Conservation (phyloP, 2,888 invertebrate species). For the Heliconius cydno region DNA sequence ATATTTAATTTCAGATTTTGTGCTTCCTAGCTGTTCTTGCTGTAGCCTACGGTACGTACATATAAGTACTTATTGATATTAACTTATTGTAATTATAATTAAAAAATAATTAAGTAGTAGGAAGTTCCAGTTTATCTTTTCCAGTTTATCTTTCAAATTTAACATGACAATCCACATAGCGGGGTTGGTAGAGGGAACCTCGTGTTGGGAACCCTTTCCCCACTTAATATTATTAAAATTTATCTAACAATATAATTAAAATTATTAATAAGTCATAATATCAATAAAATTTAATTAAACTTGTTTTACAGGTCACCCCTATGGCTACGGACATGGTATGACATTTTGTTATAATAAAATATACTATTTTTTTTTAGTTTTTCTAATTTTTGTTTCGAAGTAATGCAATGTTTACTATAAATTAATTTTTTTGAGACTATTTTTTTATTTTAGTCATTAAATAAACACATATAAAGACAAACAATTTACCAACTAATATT, state of each 20-base stretch:
- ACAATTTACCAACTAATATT: neutral
- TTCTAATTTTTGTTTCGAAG: neutral
- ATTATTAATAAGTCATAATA: neutral
- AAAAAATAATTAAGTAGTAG: neutral
- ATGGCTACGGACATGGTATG: constrained; percentile 19
- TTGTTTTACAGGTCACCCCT: constrained; percentile 26
- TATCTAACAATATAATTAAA: neutral
- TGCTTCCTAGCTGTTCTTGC: constrained; percentile 45
- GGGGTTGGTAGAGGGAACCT: neutral
- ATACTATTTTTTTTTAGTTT: neutral
- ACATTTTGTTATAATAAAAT: neutral
- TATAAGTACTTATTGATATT: neutral
- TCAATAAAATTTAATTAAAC: neutral
- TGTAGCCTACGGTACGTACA: constrained; percentile 50
- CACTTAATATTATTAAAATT: too few relatives aligned
- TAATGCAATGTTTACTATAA: too few relatives aligned
- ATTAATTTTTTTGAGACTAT: too few relatives aligned
- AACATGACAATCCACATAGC: neutral
- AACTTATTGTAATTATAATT: neutral
- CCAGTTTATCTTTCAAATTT: too few relatives aligned
- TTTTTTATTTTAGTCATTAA: too few relatives aligned
- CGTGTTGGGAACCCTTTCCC: neutral
- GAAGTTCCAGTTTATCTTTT: too few relatives aligned
- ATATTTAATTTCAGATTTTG: constrained; percentile 48
- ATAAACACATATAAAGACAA: too few relatives aligned